Evolutionary conservation across 2,113 vertebrate genomes (phyloP).

Genomic region (Salvelinus fontinalis): DNA sequence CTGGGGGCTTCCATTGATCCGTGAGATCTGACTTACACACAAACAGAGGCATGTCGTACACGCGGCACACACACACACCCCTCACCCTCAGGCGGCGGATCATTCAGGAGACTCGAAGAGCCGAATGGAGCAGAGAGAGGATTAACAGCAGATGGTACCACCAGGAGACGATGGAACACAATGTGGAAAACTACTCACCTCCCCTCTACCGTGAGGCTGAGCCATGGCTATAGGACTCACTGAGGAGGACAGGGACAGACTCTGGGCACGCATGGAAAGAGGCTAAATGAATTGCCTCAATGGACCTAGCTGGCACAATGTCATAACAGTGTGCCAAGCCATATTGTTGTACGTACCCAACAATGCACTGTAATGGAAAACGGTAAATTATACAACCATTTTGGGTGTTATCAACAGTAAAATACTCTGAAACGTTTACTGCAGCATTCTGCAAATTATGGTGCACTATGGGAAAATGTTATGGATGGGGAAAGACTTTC

Average conservation of each 20-base stretch:
- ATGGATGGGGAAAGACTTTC: too few species aligned
- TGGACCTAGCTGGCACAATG: constrained; percentile 14
- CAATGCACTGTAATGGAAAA: too few species aligned
- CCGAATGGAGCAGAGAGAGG: constrained; percentile 61
- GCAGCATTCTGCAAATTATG: too few species aligned
- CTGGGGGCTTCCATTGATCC: constrained; percentile 3
- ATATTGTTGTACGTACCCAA: not conserved
- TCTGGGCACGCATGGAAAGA: constrained; percentile 53
- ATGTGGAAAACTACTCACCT: constrained; percentile 65
- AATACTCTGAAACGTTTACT: too few species aligned
- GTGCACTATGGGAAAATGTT: too few species aligned
- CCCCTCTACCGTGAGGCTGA: not conserved
- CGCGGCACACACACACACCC: not conserved
- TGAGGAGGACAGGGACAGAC: constrained; percentile 58
- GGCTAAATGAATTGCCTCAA: constrained; percentile 33
- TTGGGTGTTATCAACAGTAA: too few species aligned
- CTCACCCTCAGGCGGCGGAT: constrained; percentile 61
- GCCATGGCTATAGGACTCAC: constrained; percentile 51
- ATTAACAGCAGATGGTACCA: constrained; percentile 79
- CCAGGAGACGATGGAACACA: constrained; percentile 70
- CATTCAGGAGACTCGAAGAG: constrained; percentile 60
- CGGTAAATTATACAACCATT: too few species aligned
- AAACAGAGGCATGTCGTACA: not conserved
- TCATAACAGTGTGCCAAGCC: too few species aligned
- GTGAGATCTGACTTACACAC: too few species aligned